Percentiles rank a stretch among this genome's conserved stretches.
Evolutionary conservation across 2,113 vertebrate genomes (phyloP).

Genomic region (Paradoxurus hermaphroditus): DNA sequence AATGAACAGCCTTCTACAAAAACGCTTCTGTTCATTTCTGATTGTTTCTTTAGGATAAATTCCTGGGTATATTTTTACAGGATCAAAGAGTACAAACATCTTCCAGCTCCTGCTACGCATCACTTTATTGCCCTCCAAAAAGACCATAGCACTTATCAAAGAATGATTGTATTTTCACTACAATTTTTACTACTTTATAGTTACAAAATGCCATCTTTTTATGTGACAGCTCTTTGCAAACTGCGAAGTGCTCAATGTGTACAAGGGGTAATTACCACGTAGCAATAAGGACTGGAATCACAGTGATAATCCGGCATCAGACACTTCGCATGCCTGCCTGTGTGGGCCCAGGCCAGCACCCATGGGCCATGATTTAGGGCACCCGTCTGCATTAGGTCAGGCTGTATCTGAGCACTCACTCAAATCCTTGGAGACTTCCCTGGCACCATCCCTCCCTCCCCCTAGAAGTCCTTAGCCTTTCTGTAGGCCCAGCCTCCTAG

Average conservation of each 20-base stretch:
- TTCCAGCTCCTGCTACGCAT: background rate
- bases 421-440: background rate
- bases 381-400: background rate
- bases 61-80: background rate
- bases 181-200: background rate
- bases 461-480: background rate
- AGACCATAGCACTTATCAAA: background rate
- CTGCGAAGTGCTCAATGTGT: background rate
- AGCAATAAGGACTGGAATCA: too few relatives aligned
- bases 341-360: background rate
- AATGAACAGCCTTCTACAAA: background rate
- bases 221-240: background rate
- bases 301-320: background rate
- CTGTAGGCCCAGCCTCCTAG: background rate
- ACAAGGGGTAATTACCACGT: background rate
- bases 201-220: background rate
- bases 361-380: background rate
- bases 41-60: conserved; percentile 4
- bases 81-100: background rate
- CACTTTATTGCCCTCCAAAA: background rate
- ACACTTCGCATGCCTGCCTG: background rate
- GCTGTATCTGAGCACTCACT: background rate
- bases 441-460: background rate
- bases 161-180: background rate
- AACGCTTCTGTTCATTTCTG: conserved; percentile 10